Base-by-base conservation (phyloP, 1,140 invertebrate genomes). In the Cydia strobilella region DNA sequence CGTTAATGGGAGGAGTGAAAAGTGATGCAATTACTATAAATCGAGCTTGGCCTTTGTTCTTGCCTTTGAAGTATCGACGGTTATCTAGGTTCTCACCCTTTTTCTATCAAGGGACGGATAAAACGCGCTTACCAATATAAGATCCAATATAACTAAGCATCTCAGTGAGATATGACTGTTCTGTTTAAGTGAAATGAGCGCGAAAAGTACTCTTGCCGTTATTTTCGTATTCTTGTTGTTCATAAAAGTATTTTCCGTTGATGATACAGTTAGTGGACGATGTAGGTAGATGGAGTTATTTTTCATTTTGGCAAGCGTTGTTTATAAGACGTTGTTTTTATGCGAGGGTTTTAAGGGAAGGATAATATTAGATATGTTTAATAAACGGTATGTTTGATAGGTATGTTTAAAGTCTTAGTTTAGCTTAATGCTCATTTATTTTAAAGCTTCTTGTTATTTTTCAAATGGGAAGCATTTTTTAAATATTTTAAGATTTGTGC, bases 1-100 rank as follows among this genome's bases (percentile, higher is more conserved):
- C 35, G 35, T 72, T 72, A 72, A 72, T 72, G 69, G 69, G 27
- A 9, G 35, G 27, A 15, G 69, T 72, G 69, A 72, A 72, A 72
- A 72, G 69, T 72, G 69, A 72, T 72, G 69, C 69, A 72, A 72
- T 72, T 72, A 72, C 69, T 42, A 72, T 48, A 48, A 72, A 72
- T 48, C 23, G 69, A 72, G 31, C 15, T 31, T 42, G 35, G 25
- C 69, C 42, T 72, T 72, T 72, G 69, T 72, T 72, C 69, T 72
- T 45, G 35, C 18, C 18, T 72, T 66, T 66, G 63, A 66, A 31
- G 63, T 66, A 66, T 66, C 63, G 63, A 66, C 63, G 63, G 63
- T 35, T 66, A 66, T 66, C 63, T 66, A 66, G 63, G 63, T 66
- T n/a, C 63, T 35, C 15, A 25, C 63, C 63, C 27, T 66, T 66